These are phyloP conservation scores for Neodiprion lecontei DNA, from an alignment of 1,140 invertebrate genomes.

Conservation along the genomic window DNA sequence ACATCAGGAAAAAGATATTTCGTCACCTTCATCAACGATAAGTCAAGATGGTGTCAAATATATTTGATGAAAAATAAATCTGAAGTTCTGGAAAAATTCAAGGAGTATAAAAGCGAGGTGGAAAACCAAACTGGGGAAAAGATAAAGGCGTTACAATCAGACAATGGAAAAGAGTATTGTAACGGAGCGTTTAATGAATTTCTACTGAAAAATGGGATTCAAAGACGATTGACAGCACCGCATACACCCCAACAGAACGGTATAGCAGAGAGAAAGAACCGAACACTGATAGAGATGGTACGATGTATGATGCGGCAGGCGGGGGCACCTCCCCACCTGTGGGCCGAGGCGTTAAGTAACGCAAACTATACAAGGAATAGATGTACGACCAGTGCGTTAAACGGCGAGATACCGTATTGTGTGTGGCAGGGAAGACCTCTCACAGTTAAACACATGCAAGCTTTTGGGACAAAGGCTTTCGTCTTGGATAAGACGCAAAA, in stretches of 20 bases:
- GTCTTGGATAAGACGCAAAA: constrained; percentile 12
- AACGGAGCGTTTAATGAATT: constrained; percentile 23
- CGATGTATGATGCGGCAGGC: constrained; percentile 32
- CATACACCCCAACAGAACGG: constrained; percentile 52
- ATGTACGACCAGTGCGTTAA: too few relatives aligned
- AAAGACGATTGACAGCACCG: constrained; percentile 32
- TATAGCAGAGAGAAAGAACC: constrained; percentile 44
- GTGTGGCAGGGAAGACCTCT: constrained; percentile 24
- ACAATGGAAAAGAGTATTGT: constrained; percentile 35
- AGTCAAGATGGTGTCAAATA: constrained; percentile 21
- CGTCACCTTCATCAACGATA: too few relatives aligned
- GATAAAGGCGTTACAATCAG: constrained; percentile 32
- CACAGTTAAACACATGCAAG: constrained; percentile 24
- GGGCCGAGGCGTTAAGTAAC: constrained; percentile 48
- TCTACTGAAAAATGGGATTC: constrained; percentile 28
- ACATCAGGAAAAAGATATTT: too few relatives aligned
- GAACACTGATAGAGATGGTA: constrained; percentile 42
- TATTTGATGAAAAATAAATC: constrained; percentile 40
- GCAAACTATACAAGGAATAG: constrained; percentile 36
- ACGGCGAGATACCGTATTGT: constrained; percentile 33
- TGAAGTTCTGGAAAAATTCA: constrained; percentile 29
- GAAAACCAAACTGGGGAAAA: constrained; percentile 29
- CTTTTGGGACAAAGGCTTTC: constrained; percentile 29
- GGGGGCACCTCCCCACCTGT: constrained; percentile 27
- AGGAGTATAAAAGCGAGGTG: constrained; percentile 27